Conservation (phyloP, 2,888 invertebrate genomes). For the Pristionchus mayeri region DNA sequence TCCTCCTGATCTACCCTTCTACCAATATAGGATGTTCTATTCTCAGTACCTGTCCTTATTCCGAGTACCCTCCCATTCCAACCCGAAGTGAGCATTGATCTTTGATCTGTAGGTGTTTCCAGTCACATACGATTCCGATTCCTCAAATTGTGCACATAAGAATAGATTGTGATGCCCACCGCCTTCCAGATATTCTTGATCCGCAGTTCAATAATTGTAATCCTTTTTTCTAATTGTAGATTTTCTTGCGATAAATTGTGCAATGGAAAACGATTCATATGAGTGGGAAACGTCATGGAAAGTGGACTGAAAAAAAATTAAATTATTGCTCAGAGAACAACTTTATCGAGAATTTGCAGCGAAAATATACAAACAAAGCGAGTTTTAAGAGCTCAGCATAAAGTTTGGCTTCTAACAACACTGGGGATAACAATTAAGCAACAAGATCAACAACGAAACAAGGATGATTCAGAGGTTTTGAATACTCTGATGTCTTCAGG, state of each 20-base stretch:
- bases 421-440: too few relatives aligned
- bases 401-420: too few relatives aligned
- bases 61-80: background rate
- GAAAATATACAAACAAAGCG: too few relatives aligned
- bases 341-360: too few relatives aligned
- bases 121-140: background rate
- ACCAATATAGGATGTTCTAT: conserved; percentile 11
- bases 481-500: too few relatives aligned
- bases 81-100: background rate
- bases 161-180: background rate
- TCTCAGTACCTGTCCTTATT: background rate
- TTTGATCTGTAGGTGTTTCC: background rate
- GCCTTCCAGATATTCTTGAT: background rate
- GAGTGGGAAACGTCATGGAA: too few relatives aligned
- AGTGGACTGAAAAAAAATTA: too few relatives aligned
- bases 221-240: conserved; percentile 10
- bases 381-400: too few relatives aligned
- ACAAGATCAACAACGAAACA: too few relatives aligned
- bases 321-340: too few relatives aligned
- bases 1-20: background rate
- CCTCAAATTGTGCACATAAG: background rate
- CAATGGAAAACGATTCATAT: background rate
- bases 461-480: too few relatives aligned
- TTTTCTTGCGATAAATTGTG: conserved; percentile 2
- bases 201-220: too few relatives aligned